phyloP scores from a whole-genome alignment of 2,113 vertebrate species.

The Cisticola juncidis region DNA sequence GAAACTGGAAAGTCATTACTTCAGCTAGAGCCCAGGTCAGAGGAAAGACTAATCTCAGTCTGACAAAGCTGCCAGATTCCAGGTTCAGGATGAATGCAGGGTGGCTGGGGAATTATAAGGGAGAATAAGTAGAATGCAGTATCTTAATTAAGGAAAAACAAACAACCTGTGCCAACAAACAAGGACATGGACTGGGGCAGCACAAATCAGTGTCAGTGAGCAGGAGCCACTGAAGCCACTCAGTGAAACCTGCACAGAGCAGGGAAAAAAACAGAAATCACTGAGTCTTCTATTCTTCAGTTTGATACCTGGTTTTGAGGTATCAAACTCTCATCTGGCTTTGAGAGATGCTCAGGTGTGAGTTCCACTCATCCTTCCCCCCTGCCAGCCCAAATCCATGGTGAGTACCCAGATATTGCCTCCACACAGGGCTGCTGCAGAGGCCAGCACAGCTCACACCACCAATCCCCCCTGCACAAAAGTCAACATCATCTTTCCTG shows the following conservation, averaged over 20 bases:
- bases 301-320: background rate
- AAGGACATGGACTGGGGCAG: background rate
- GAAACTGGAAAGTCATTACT: constrained; percentile 50
- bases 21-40: constrained; percentile 30
- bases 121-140: background rate
- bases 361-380: background rate
- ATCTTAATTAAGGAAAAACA: constrained; percentile 23
- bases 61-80: background rate
- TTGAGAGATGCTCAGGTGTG: background rate
- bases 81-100: background rate
- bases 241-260: background rate
- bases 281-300: background rate
- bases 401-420: fast-evolving
- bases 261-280: background rate
- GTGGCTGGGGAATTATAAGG: background rate
- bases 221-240: background rate
- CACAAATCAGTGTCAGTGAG: background rate
- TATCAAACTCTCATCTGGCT: too few species aligned
- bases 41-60: background rate
- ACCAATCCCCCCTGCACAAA: background rate
- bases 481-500: background rate
- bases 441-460: background rate
- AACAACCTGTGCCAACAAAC: background rate
- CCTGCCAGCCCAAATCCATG: background rate
- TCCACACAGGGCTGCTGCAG: background rate